A percentile compares a stretch with the other conserved stretches of the same genome.
Evolutionary conservation across 2,797 vertebrate species (phyloP).

Genomic region (Dicrostonyx torquatus): DNA sequence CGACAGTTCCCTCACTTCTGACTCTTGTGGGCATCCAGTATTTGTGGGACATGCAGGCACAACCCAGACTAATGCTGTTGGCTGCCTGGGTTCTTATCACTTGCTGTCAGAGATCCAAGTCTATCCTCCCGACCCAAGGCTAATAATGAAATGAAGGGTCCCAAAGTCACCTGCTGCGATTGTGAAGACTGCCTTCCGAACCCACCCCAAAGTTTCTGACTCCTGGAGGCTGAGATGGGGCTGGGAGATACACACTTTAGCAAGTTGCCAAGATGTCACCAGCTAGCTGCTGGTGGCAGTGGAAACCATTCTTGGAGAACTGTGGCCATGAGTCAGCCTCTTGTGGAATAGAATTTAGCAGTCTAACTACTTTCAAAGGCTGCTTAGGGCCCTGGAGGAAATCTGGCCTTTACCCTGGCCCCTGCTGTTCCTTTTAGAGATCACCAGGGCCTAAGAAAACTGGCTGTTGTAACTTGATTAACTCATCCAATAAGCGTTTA

Average conservation of each 20-base stretch:
- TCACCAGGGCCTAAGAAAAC: background rate
- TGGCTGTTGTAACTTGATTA: background rate
- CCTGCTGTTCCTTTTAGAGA: background rate
- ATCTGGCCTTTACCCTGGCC: background rate
- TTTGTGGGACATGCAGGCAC: background rate
- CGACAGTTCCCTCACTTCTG: background rate
- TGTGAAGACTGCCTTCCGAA: background rate
- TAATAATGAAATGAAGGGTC: background rate
- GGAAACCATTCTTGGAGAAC: background rate
- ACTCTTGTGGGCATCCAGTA: background rate
- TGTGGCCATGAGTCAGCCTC: background rate
- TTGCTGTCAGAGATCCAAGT: background rate
- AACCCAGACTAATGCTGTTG: background rate
- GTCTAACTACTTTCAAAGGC: background rate
- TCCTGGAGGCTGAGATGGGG: background rate
- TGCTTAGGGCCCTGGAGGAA: background rate
- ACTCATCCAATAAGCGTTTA: background rate
- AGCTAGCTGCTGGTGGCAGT: background rate
- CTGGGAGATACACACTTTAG: background rate
- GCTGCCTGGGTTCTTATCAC: background rate
- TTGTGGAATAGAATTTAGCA: background rate
- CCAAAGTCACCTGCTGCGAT: background rate
- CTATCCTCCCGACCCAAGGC: background rate
- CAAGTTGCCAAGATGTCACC: background rate
- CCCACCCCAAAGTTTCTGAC: background rate